Evolutionary conservation across 2,888 invertebrate species (phyloP), one percentile per base, ranked within the genome.

Genomic region (Ornithoptera priamus): DNA sequence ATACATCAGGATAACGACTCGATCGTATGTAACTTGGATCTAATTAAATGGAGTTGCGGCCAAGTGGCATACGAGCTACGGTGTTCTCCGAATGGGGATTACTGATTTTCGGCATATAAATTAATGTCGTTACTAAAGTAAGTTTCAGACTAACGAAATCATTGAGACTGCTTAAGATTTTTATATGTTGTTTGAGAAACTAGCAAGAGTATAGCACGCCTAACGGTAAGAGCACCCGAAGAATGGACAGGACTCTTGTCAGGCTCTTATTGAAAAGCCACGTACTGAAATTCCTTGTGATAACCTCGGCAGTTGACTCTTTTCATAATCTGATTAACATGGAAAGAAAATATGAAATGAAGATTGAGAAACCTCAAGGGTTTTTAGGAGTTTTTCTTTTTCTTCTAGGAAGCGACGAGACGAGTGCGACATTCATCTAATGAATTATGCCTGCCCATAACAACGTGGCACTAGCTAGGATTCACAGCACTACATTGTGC

Each of bases 1-100:
- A 78, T 75, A 76, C 79, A 83, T 83, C 78, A 80, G 80, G 77
- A 80, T 78, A 77, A 78, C 66, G 62, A 85, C 85, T 83, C 80
- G 86, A 85, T 85, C 84, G 81, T 80, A 71, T 74, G 74, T 58
- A 69, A 22, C 50, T 62, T 65, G 65, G 57, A 62, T 69, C 65
- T 69, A 65, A 69, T 65, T 69, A 69, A 69, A 69, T 69, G 56
- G 42, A 65, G 62, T 62, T 62, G 50, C n/a, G 20, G 62, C 42
- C 62, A 46, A 24, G 53, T 17, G 60, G 42, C 46, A 50, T 68
- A 59, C 62, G 53, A 62, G 10, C 22, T 22, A 57, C 22, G 30
- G 53, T 46, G 17, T 50, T 62, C 42, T n/a, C 66, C 59, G 2
- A 36, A 50, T 46, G n/a, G 24, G 30, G n/a, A 36, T 46, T 66